Evolutionary conservation across 2,888 invertebrate genomes (phyloP).

Genomic region (Ichneumon xanthorius): DNA sequence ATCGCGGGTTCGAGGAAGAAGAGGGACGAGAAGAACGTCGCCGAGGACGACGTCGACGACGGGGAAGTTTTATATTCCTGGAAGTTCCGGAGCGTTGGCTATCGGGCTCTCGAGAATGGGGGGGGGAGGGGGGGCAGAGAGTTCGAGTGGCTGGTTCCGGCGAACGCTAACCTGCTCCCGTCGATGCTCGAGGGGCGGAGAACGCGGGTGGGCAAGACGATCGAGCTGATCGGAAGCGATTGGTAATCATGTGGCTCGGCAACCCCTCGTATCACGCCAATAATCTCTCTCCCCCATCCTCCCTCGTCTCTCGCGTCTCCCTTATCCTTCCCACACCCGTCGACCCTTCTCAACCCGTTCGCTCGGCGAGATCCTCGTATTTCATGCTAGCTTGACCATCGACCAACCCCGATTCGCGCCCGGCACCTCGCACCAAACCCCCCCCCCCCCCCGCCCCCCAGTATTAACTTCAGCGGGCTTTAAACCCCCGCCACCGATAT

Average conservation of each 20-base stretch:
- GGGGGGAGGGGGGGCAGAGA: background rate
- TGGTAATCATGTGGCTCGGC: slow-evolving; percentile 75
- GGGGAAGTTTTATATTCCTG: slow-evolving; percentile 64
- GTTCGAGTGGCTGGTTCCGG: slow-evolving; percentile 30
- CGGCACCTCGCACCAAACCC: slow-evolving; percentile 27
- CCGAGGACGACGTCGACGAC: slow-evolving; percentile 32
- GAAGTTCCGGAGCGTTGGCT: slow-evolving; percentile 64
- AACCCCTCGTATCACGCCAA: slow-evolving; percentile 73
- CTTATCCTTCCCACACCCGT: slow-evolving; percentile 24
- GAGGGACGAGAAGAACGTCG: slow-evolving; percentile 26
- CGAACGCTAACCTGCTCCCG: slow-evolving; percentile 36
- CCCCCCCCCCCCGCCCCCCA: slow-evolving; percentile 9
- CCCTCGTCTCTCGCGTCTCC: slow-evolving; percentile 31
- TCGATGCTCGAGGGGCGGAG: slow-evolving; percentile 42
- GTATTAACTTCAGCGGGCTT: slow-evolving; percentile 62
- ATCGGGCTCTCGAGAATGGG: slow-evolving; percentile 43
- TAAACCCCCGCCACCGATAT: slow-evolving; percentile 30
- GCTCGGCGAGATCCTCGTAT: slow-evolving; percentile 68
- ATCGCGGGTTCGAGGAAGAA: background rate
- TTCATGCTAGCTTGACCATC: slow-evolving; percentile 75
- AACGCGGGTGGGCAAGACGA: slow-evolving; percentile 68
- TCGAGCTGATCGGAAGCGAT: slow-evolving; percentile 73
- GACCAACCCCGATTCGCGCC: slow-evolving; percentile 66
- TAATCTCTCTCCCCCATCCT: slow-evolving; percentile 67
- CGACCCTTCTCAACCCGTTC: slow-evolving; percentile 57